Percentiles rank a stretch among this genome's conserved stretches.
Evolutionary conservation across 2,888 invertebrate species (phyloP).

Genomic region (Andrena fulva): DNA sequence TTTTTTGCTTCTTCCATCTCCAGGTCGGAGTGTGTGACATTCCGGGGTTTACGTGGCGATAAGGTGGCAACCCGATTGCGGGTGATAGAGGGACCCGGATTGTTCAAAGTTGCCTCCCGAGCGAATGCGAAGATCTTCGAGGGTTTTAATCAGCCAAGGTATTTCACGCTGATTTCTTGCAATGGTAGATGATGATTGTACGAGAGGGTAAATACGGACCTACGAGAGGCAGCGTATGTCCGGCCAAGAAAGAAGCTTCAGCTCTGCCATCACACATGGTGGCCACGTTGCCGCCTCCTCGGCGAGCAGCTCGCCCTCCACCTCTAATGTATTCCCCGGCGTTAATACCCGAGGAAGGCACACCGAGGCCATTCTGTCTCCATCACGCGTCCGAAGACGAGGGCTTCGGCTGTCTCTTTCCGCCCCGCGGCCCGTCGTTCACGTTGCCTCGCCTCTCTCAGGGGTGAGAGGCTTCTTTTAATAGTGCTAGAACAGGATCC

Average conservation of each 20-base stretch:
- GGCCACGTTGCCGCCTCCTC: constrained; percentile 82
- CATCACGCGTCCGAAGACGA: constrained; percentile 77
- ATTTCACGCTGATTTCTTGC: too few relatives aligned
- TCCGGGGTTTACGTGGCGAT: too few relatives aligned
- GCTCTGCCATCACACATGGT: constrained; percentile 79
- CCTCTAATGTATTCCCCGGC: constrained; percentile 80
- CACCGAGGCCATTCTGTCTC: constrained; percentile 73
- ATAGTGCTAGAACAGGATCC: constrained; percentile 64
- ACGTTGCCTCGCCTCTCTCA: constrained; percentile 47
- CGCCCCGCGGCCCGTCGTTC: constrained; percentile 10
- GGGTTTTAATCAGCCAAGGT: too few relatives aligned
- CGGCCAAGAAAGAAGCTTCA: constrained; percentile 76
- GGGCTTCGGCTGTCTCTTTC: constrained; percentile 11
- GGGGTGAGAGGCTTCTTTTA: constrained; percentile 65
- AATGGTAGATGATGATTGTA: too few relatives aligned
- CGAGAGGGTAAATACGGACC: too few relatives aligned
- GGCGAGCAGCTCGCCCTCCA: constrained; percentile 64
- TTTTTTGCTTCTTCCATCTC: too few relatives aligned
- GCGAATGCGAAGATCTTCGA: too few relatives aligned
- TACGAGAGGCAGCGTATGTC: constrained; percentile 60
- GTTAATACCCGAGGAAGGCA: constrained; percentile 75
- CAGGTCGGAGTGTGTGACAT: too few relatives aligned
- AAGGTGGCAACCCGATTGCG: too few relatives aligned
- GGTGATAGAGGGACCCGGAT: too few relatives aligned
- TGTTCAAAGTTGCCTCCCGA: too few relatives aligned